A percentile compares a stretch with the other conserved stretches of the same genome.
Evolutionary conservation across 2,113 vertebrate species (phyloP).

Genomic region (Anser brachyrhynchus): DNA sequence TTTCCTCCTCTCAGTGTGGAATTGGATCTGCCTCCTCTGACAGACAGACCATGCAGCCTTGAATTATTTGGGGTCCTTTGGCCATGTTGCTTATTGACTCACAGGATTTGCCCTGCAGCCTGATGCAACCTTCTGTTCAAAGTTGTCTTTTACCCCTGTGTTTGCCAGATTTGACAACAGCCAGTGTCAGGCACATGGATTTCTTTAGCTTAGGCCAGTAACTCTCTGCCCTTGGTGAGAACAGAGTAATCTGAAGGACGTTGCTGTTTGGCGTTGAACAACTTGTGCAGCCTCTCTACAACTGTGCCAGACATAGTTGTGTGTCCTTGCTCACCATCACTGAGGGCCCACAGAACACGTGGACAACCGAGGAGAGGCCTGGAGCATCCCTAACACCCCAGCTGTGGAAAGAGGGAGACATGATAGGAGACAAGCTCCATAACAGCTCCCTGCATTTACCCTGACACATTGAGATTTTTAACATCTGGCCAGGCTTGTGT

Average conservation of each 20-base stretch:
- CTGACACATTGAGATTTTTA: neutral
- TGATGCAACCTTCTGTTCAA: neutral
- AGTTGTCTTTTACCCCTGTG: neutral
- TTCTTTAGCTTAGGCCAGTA: neutral
- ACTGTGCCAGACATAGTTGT: neutral
- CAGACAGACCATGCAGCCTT: neutral
- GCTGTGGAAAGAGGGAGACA: neutral
- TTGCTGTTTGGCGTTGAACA: neutral
- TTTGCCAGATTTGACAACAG: neutral
- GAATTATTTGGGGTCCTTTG: neutral
- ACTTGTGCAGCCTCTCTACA: neutral
- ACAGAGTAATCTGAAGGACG: neutral
- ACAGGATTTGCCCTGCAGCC: neutral
- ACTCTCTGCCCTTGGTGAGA: neutral
- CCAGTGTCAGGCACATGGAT: neutral
- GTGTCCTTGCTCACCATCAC: neutral
- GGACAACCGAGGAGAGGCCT: neutral
- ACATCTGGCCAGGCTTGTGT: neutral
- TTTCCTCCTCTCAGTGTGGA: neutral
- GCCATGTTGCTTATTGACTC: neutral
- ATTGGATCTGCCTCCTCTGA: neutral
- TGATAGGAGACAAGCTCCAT: accelerated
- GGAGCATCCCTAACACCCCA: neutral
- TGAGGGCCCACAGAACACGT: neutral
- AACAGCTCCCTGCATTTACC: neutral